These are phyloP conservation scores for Pseudochirops corinnae DNA, from an alignment of 2,797 vertebrate genomes.

Conservation along the genomic window DNA sequence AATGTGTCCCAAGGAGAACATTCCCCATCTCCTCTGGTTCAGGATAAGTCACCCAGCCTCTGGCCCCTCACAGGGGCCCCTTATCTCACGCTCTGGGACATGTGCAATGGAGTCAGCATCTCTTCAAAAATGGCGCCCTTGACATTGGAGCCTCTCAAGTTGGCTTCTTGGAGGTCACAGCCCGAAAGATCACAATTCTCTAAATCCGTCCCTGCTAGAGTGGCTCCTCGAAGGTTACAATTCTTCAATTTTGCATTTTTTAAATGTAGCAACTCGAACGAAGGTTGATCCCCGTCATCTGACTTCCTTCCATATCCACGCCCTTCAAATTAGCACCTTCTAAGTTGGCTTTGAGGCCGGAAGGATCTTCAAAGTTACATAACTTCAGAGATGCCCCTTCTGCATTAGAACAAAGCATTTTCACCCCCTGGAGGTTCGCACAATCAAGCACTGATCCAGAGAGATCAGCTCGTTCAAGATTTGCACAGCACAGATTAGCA, in stretches of 20 bases:
- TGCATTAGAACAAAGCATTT: conserved; percentile 98
- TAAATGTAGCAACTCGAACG: conserved; percentile 92
- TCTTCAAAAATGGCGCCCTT: conserved; percentile 99
- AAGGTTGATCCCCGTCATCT: conserved; percentile 92
- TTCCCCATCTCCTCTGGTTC: too few relatives aligned
- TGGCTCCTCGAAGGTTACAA: conserved; percentile 97
- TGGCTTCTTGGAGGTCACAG: conserved; percentile 98
- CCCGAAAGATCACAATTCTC: conserved; percentile 99
- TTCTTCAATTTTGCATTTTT: conserved; percentile 99
- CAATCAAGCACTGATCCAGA: conserved; percentile 96
- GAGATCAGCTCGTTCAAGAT: conserved; percentile 96
- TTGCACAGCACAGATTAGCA: conserved; percentile 97
- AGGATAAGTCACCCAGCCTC: too few relatives aligned
- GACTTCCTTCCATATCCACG: conserved; percentile 99
- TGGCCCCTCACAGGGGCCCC: too few relatives aligned
- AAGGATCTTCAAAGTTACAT: conserved; percentile 98
- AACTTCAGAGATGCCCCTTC: conserved; percentile 97
- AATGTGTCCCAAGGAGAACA: too few relatives aligned
- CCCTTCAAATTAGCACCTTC: conserved; percentile 99
- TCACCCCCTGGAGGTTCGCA: conserved; percentile 97
- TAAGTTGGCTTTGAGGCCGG: conserved; percentile 97
- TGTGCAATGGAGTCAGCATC: conserved; percentile 98
- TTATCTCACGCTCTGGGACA: too few relatives aligned
- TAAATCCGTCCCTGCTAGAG: conserved; percentile 96
- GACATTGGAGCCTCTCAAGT: conserved; percentile 96